Base-by-base conservation (phyloP, 2,113 vertebrate species). In the Semicossyphus pulcher region DNA sequence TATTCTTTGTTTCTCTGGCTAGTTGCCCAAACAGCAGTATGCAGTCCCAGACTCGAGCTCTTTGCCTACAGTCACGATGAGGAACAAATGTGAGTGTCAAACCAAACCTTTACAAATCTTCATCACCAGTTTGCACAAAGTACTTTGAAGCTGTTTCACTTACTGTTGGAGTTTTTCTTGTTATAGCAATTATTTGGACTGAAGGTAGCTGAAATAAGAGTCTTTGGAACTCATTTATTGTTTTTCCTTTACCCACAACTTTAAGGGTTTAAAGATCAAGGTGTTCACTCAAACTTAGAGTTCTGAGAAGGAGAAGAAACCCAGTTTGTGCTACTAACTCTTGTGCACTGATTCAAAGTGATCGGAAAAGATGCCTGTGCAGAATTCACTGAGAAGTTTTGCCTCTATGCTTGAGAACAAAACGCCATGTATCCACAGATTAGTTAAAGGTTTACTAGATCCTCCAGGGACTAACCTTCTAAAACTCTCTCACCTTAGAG, bases 31-130 rank as follows among this genome's bases (percentile, higher is more conserved):
- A 74, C 96, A 92, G 68, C 94, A 95, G 94, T 93, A 94, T 81
- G 91, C 84, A 49, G 93, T 90, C 58, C 93, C 95, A 0, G 96
- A 97, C 78, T 93, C 95, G 0, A 94, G 93, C 36, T 93, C 95
- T 0, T 88, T 97, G 77, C 94, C 96, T 45, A 93, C 92, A 0
- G 97, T 99, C 85, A 96, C 95, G 5, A 94, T 98, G 95, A 94
- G 97, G 90, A 95, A 84, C 86, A 99, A 97, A 93, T 47, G 97
- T 98, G 57, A 90, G 91, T 89, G 15, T 66, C 10, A 31, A 62
- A 29, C 21, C 25, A 28, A 64, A 25, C 11, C 41, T 14, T 29
- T 5, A 10, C 1, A 21, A n/a, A 16, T 34, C 49, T 44, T 58
- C 34, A 54, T 12, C 20, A 18, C 12, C 69, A 18, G 25, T 41